phyloP scores from a whole-genome alignment of 2,797 vertebrate species.

The Momotus momota region DNA sequence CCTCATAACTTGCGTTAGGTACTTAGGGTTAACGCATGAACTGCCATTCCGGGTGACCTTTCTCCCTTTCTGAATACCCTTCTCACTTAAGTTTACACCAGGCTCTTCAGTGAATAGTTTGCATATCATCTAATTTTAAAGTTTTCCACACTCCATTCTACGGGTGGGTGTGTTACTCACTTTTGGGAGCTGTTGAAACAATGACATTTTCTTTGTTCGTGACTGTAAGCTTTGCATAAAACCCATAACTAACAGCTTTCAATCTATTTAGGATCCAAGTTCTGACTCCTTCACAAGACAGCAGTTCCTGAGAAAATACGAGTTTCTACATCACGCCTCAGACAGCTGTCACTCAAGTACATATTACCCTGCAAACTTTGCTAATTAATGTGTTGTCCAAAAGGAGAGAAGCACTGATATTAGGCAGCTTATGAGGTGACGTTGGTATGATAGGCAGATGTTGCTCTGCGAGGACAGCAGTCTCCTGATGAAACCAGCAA shows the following conservation, averaged over 20 bases:
- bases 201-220: neutral
- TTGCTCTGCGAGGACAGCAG: neutral
- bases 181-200: neutral
- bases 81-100: neutral
- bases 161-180: neutral
- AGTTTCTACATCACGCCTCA: neutral
- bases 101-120: neutral
- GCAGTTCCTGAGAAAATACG: neutral
- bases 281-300: conserved; percentile 2
- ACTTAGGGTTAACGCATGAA: neutral
- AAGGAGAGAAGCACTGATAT: neutral
- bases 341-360: neutral
- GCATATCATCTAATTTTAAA: neutral
- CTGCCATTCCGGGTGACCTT: neutral
- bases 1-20: fast-evolving
- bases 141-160: neutral
- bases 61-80: neutral
- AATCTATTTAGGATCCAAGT: neutral
- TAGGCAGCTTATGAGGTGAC: neutral
- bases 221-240: neutral
- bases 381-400: neutral
- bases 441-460: neutral
- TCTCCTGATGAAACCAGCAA: neutral
- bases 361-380: neutral
- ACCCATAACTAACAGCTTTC: neutral